Evolutionary conservation across 1,140 invertebrate species (phyloP).

Genomic region (Carcinoscorpius rotundicauda): DNA sequence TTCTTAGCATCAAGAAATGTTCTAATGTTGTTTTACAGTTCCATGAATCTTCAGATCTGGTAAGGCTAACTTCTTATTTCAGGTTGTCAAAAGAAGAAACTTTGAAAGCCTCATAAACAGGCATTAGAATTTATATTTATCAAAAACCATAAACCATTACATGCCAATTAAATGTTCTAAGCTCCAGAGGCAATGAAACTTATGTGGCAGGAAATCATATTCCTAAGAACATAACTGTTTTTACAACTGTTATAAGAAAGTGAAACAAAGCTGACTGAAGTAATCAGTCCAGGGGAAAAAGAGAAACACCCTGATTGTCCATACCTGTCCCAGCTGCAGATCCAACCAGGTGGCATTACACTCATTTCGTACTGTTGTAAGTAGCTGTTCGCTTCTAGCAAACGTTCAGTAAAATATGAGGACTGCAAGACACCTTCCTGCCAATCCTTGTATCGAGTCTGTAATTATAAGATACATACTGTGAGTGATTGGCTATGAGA

Average conservation of each 20-base stretch:
- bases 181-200: too few species aligned
- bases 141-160: too few species aligned
- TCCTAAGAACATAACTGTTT: not conserved
- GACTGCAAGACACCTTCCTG: conserved; percentile 7
- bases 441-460: conserved; percentile 22
- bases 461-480: too few species aligned
- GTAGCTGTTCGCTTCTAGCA: conserved; percentile 16
- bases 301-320: conserved; percentile 29
- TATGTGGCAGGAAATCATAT: not conserved
- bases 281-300: conserved; percentile 10
- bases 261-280: not conserved
- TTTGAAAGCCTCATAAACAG: too few species aligned
- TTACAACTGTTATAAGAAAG: not conserved
- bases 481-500: too few species aligned
- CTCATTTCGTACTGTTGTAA: conserved; percentile 14
- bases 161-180: too few species aligned
- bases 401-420: conserved; percentile 12
- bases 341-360: conserved; percentile 52
- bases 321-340: conserved; percentile 62
- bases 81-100: too few species aligned
- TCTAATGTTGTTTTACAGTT: too few species aligned
- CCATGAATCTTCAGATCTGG: too few species aligned
- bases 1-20: too few species aligned
- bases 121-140: too few species aligned
- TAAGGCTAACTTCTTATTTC: too few species aligned